Conservation (phyloP, 2,113 vertebrate genomes). For the Lagopus muta region DNA sequence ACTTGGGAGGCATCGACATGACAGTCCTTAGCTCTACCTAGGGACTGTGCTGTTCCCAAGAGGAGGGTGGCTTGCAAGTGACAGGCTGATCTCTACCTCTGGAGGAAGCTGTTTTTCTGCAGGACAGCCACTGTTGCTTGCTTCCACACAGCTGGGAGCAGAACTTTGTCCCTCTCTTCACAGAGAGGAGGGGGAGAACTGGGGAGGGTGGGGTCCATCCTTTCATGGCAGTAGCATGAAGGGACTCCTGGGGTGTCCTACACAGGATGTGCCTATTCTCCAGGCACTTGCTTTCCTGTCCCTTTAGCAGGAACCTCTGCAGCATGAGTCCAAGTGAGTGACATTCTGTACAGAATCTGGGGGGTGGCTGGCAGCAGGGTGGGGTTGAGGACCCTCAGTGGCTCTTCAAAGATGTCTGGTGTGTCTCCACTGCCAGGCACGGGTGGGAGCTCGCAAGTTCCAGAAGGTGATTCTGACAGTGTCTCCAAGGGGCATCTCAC, state of each 20-base stretch:
- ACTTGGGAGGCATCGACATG: rapidly evolving
- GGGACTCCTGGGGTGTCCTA: not conserved
- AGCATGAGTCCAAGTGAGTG: not conserved
- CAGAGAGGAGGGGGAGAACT: rapidly evolving
- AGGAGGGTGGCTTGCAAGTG: rapidly evolving
- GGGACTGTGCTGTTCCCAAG: not conserved
- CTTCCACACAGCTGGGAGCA: not conserved
- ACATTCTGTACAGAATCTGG: not conserved
- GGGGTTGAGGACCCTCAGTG: not conserved
- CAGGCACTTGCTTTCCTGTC: not conserved
- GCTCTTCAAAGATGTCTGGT: not conserved
- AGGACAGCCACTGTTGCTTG: not conserved
- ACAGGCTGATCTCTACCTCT: not conserved
- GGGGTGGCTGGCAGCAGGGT: not conserved
- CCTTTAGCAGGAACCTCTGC: not conserved
- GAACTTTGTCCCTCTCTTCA: not conserved
- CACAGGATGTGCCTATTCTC: not conserved
- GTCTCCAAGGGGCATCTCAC: constrained; percentile 87
- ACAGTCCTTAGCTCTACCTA: not conserved
- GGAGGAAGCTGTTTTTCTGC: not conserved
- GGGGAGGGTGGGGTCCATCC: not conserved
- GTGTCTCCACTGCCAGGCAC: constrained; percentile 78
- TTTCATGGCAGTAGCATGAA: not conserved
- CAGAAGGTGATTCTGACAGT: constrained; percentile 89
- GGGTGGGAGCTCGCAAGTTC: constrained; percentile 87